Conservation (phyloP, 2,113 vertebrate species). For the Pluvialis apricaria region DNA sequence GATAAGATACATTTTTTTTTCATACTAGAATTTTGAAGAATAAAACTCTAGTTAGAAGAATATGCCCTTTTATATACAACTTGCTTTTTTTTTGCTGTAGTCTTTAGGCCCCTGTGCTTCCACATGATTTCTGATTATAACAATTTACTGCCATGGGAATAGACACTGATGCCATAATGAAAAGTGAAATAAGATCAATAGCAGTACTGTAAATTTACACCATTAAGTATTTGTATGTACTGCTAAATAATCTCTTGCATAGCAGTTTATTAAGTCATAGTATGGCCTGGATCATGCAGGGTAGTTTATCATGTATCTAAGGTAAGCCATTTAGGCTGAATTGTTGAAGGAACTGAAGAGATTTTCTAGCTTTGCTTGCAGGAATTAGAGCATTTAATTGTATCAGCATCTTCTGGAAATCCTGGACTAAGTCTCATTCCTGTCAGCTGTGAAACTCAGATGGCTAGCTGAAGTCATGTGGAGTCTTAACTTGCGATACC, state of each 20-base stretch:
- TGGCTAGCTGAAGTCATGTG: background rate
- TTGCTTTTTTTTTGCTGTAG: background rate
- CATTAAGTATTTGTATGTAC: background rate
- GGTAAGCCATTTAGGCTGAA: background rate
- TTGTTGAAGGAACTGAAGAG: background rate
- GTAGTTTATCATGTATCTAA: background rate
- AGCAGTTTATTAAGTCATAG: background rate
- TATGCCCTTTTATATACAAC: background rate
- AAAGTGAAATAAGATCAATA: background rate
- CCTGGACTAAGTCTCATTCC: background rate
- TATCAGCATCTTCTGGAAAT: background rate
- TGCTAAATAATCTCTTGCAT: background rate
- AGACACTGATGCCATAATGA: background rate
- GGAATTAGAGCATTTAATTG: background rate
- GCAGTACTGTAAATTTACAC: background rate
- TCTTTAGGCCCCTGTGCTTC: background rate
- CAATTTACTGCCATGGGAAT: background rate
- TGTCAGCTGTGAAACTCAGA: background rate
- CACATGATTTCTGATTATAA: background rate
- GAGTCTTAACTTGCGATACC: background rate
- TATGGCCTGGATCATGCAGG: background rate
- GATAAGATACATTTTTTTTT: background rate
- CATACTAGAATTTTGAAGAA: background rate
- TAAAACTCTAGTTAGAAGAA: background rate
- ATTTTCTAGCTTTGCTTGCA: background rate